Base-by-base conservation (phyloP, 2,797 vertebrate genomes). In the Miichthys miiuy region DNA sequence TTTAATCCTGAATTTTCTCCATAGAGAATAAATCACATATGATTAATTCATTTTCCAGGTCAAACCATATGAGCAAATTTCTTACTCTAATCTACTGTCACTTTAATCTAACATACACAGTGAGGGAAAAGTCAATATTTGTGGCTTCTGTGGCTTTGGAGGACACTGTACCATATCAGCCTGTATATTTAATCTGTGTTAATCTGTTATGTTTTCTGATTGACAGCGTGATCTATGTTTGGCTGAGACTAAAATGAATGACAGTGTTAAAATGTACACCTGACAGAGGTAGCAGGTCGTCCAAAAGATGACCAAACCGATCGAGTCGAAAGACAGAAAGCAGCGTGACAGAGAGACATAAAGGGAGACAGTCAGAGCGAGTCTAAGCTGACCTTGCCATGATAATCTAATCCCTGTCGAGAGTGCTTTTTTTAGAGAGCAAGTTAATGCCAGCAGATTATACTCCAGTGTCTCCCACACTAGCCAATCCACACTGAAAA, bases 361-460 rank as follows among this genome's bases (percentile, higher is more conserved):
- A 88, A 89, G 88, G 81, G 89, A 91, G 90, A 91, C 88, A 84
- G 86, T 75, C 80, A 80, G 81, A 88, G 89, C 62, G 89, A 89
- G 91, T 94, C 90, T 91, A 89, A 91, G 89, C 86, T 95, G 94
- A 94, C 94, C 94, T 95, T 94, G 94, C 93, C 90, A 93, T 95
- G 94, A 95, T 95, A 95, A 95, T 95, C 94, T 95, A 95, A 96
- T 95, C 95, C 94, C 93, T 93, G 94, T 95, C 85, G 92, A 95
- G 94, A 95, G 94, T 93, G 94, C 94, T 96, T 96, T 96, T 96
- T 96, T 95, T 95, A 96, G 94, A 96, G 94, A 93, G 93, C 94
- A 96, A 95, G 93, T 95, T 95, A 95, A 95, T 96, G 93, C 94
- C 89, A 83, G 86, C 94, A 95, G 95, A 96, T 96, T 96, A 96